Percentiles rank a stretch among this genome's conserved stretches.
Conservation (phyloP, 2,888 invertebrate genomes). For the Cinara cedri region DNA sequence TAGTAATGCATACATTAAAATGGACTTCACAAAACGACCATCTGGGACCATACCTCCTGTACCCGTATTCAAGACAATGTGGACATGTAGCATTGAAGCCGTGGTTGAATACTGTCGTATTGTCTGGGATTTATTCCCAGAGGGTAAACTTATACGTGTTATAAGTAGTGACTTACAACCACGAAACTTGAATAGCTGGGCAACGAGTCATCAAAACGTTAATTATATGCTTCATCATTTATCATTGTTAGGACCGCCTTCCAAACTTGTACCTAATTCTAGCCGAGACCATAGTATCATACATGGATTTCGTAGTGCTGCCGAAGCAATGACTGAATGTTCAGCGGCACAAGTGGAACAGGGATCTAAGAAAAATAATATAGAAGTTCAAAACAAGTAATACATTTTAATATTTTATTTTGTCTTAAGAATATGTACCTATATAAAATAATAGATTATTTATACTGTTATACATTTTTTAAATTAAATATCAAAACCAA, state of each 20-base stretch:
- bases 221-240: slow-evolving; percentile 73
- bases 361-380: slow-evolving; percentile 19
- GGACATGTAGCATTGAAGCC: slow-evolving; percentile 96
- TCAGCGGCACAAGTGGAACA: slow-evolving; percentile 63
- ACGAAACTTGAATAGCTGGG: slow-evolving; percentile 86
- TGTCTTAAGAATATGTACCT: neutral
- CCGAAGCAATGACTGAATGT: slow-evolving; percentile 82
- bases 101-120: slow-evolving; percentile 95
- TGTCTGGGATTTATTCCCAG: slow-evolving; percentile 96
- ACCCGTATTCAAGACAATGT: slow-evolving; percentile 88
- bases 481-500: no score
- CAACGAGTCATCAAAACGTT: slow-evolving; percentile 80
- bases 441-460: no score
- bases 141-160: slow-evolving; percentile 83
- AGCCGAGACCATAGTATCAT: slow-evolving; percentile 71
- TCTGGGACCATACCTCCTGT: slow-evolving; percentile 77
- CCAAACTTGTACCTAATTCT: slow-evolving; percentile 44
- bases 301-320: slow-evolving; percentile 83
- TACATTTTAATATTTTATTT: neutral
- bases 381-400: slow-evolving; percentile 51
- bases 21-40: slow-evolving; percentile 77
- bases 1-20: slow-evolving; percentile 81
- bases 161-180: slow-evolving; percentile 87
- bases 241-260: slow-evolving; percentile 48
- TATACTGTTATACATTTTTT: no score